Evolutionary conservation across 2,113 vertebrate species (phyloP), one percentile per base, ranked within the genome.

Genomic region (Ciconia maguari): DNA sequence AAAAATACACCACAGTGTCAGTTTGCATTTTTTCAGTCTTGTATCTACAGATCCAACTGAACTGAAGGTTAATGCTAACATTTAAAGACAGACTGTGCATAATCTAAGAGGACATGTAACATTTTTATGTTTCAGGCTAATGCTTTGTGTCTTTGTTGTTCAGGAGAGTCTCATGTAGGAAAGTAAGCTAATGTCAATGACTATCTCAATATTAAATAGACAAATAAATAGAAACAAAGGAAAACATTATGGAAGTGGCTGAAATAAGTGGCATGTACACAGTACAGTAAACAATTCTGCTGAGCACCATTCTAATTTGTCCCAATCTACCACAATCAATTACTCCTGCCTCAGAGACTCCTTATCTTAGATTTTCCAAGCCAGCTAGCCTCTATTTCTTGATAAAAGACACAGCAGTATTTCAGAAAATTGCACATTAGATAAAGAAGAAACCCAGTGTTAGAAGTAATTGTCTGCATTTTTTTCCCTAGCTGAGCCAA

Each of bases 361-460:
- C 87, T 95, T 94, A 91, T 91, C 95, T 83, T 54, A 87, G 42
- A 93, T 94, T 94, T 96, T 94, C 83, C 78, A 94, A 95, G 82
- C 66, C 87, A 96, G 58, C 55, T 91, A 93, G 78, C 77, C 65
- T 85, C 92, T 96, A 78, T 92, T 83, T 89, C 75, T 91, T 96
- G 81, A 94, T 91, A 96, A 96, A 96, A 94, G 75, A 88, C 87
- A 93, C 54, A 77, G 49, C 57, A 94, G 62, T 80, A 95, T 96
- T 96, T 96, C 87, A 96, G 83, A 96, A 95, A 96, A 97, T 88
- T 96, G 61, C 27, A 87, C 88, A 95, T 96, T 97, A 97, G 92
- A 96, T 92, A 93, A 94, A 94, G 84, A 90, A 92, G 76, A 93
- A 93, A 93, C 36, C 51, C 29, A 78, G 38, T 55, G 77, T 91